Evolutionary conservation across 2,888 invertebrate species (phyloP).

Genomic region (Dicranocentrus wangi): DNA sequence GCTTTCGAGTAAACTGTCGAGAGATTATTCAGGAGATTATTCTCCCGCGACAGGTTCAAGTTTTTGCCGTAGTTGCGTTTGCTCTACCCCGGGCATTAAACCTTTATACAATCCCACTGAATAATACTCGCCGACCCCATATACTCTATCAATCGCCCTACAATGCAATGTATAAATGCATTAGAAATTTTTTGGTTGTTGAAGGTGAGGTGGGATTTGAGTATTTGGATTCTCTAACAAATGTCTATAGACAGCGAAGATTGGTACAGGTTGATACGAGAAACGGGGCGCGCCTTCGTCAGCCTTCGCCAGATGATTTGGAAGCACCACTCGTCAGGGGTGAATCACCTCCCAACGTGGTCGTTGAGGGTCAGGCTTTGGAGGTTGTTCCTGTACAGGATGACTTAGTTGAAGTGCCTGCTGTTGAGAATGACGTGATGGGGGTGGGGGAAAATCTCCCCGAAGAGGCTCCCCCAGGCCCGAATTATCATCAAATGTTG

Average conservation of each 20-base stretch:
- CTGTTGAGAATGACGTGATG: neutral
- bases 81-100: neutral
- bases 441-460: neutral
- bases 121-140: neutral
- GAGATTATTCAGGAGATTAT: neutral
- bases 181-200: slow-evolving; percentile 11
- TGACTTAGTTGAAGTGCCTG: neutral
- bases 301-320: no score
- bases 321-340: no score
- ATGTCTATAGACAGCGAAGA: neutral
- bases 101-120: neutral
- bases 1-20: neutral
- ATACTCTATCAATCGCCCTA: slow-evolving; percentile 9
- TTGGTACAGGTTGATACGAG: no score
- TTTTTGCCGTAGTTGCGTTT: neutral
- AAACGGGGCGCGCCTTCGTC: no score
- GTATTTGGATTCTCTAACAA: neutral
- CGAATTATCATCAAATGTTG: neutral
- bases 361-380: no score
- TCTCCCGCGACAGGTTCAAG: neutral
- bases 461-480: neutral
- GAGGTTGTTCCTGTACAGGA: neutral
- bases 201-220: neutral
- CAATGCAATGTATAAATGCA: slow-evolving; percentile 11
- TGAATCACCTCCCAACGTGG: no score